Base-by-base conservation (phyloP, 2,797 vertebrate genomes). In the Zalophus californianus region DNA sequence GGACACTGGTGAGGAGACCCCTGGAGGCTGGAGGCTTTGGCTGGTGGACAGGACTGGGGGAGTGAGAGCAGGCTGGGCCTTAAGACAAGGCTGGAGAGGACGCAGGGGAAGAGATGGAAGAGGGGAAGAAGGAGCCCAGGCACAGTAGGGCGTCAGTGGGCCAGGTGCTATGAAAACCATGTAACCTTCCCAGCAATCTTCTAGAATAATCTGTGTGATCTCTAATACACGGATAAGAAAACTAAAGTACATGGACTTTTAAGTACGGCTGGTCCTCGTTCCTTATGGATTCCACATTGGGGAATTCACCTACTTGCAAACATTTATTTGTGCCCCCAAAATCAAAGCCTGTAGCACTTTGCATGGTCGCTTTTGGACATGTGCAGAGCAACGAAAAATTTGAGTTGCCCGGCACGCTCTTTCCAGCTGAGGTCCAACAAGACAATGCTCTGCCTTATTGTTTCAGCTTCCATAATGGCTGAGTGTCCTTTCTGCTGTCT, bases 231-330 rank as follows among this genome's bases (percentile, higher is more conserved):
- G 27, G 29, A 62, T 12, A 23, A 83, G 73, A 64, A 93, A 38
- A 32, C 38, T 3, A 7, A 32, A 10, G 13, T 23, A 20, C 35
- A 4, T 0, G 3, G 41, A 41, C 14, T 12, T 29, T 29, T 13
- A 84, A 52, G n/a, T 15, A 52, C 1, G 15, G 20, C 52, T 21
- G 4, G 20, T 16, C 16, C n/a, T 72, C 44, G 14, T 52, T n/a
- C 38, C 3, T 50, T 1, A 5, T 2, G 60, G 52, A 35, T 56
- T 56, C 23, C 5, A 1, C 32, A 27, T 7, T 41, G 27, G 79
- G 54, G 80, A 78, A 60, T 18, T 58, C 16, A 72, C 23, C 90
- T 35, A 16, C 21, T 68, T 6, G 12, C 38, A 23, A 68, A 18
- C 32, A 60, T 44, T 16, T 32, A 84, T 66, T 41, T 84, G 54